Percentiles rank a stretch among this genome's conserved stretches.
These are phyloP conservation scores for Ryuthela nishihirai DNA, from an alignment of 2,888 invertebrate genomes.

Conservation along the genomic window DNA sequence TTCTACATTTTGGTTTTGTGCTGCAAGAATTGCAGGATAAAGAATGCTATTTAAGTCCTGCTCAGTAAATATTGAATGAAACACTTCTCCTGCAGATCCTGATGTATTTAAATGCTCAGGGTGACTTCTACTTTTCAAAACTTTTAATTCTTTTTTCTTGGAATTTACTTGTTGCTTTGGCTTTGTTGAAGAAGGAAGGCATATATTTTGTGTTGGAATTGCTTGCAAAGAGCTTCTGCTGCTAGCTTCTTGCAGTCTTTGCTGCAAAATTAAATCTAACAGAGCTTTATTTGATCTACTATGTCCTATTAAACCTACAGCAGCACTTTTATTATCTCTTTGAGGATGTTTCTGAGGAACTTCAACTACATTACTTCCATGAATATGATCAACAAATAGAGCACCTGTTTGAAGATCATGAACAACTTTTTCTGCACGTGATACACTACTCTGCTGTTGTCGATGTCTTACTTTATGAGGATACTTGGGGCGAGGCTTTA, in stretches of 20 bases:
- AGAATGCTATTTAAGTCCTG: constrained; percentile 46
- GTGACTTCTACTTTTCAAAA: constrained; percentile 22
- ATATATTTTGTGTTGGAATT: background rate
- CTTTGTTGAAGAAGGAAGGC: constrained; percentile 13
- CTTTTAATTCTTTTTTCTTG: constrained; percentile 30
- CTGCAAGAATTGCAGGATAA: constrained; percentile 44
- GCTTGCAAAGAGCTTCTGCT: constrained; percentile 4
- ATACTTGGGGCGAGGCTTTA: constrained; percentile 49
- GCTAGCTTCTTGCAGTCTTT: constrained; percentile 32
- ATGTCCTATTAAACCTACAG: constrained; percentile 9
- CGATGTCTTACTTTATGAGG: constrained; percentile 47
- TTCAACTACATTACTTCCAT: constrained; percentile 13
- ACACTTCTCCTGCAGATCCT: constrained; percentile 33
- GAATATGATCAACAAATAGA: constrained; percentile 49
- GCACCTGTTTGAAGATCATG: constrained; percentile 56
- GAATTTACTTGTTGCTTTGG: constrained; percentile 11
- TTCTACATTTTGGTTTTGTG: constrained; percentile 26
- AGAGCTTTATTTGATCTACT: constrained; percentile 35
- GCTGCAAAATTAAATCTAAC: constrained; percentile 39
- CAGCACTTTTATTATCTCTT: constrained; percentile 4
- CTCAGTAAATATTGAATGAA: constrained; percentile 43
- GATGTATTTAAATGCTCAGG: constrained; percentile 29
- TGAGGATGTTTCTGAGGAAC: constrained; percentile 12
- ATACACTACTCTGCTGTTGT: constrained; percentile 47
- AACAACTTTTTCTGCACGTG: constrained; percentile 55